A percentile compares a stretch with the other conserved stretches of the same genome.
phyloP scores from a whole-genome alignment of 2,888 invertebrate genomes.

The Cynaeus angustus region DNA sequence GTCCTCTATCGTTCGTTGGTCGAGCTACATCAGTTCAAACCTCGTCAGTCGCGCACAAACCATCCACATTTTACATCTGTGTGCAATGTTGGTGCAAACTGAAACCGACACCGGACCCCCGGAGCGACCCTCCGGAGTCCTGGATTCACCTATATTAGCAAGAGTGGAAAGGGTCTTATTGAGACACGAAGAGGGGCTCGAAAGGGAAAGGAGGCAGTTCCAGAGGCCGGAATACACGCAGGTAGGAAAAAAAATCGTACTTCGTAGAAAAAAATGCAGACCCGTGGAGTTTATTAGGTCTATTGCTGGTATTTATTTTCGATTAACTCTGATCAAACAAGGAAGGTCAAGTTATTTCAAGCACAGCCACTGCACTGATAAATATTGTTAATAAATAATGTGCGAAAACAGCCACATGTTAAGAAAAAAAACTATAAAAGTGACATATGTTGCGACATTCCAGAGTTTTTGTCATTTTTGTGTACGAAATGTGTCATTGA shows the following conservation, averaged over 20 bases:
- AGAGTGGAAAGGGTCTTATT: conserved; percentile 76
- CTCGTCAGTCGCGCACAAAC: conserved; percentile 28
- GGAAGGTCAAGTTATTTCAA: conserved; percentile 42
- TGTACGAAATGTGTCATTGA: conserved; percentile 18
- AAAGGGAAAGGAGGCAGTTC: conserved; percentile 64
- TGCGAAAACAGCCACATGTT: not conserved
- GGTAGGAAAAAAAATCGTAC: conserved; percentile 60
- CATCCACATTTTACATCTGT: conserved; percentile 1
- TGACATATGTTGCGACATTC: conserved; percentile 12
- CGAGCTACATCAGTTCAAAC: conserved; percentile 8
- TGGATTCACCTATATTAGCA: conserved; percentile 77
- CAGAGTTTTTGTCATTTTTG: conserved; percentile 1
- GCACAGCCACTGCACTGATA: conserved; percentile 19
- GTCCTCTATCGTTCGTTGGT: conserved; percentile 22
- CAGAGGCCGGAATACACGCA: conserved; percentile 67
- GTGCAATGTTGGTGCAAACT: conserved; percentile 65
- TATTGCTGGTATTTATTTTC: conserved; percentile 22
- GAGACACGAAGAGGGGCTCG: conserved; percentile 72
- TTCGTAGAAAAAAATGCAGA: too few species aligned
- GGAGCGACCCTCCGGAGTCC: conserved; percentile 71
- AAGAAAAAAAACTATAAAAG: conserved; percentile 20
- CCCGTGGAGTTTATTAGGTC: not conserved
- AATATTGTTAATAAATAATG: not conserved
- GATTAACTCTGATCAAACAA: conserved; percentile 27
- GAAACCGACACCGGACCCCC: conserved; percentile 56